phyloP scores from a whole-genome alignment of 2,797 vertebrate species.

The Xerus rutilus region DNA sequence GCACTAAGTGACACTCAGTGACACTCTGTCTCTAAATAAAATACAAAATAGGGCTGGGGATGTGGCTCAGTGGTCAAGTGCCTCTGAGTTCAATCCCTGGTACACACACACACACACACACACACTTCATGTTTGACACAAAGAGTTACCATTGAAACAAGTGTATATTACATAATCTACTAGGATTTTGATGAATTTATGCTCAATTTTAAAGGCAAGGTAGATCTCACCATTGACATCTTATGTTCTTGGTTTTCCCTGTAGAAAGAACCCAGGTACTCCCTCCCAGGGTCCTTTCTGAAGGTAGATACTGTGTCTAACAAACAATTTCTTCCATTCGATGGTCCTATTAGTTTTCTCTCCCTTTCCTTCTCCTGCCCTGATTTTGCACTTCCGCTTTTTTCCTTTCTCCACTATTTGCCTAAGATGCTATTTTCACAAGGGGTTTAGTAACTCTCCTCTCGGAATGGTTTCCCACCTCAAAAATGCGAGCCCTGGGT shows the following conservation, averaged over 20 bases:
- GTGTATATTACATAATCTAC: not conserved
- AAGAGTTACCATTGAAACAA: constrained; percentile 2
- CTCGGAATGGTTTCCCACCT: not conserved
- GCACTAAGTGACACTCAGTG: too few relatives aligned
- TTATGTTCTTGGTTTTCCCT: not conserved
- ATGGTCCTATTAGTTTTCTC: not conserved
- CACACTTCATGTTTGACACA: not conserved
- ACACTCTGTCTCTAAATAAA: too few relatives aligned
- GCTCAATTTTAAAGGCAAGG: not conserved
- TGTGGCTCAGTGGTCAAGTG: too few relatives aligned
- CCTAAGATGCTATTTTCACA: not conserved
- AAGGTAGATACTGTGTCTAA: not conserved
- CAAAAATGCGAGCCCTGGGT: not conserved
- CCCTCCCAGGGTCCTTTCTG: not conserved
- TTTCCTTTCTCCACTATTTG: not conserved
- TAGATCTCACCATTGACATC: not conserved
- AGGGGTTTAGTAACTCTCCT: not conserved
- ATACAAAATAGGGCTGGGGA: too few relatives aligned
- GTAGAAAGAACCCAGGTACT: not conserved
- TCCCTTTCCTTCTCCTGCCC: not conserved
- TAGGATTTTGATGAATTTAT: constrained; percentile 14
- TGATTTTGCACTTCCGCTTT: not conserved
- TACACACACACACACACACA: too few relatives aligned
- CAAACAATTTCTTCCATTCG: not conserved
- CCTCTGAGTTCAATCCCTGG: too few relatives aligned